These are phyloP conservation scores for Pangasius macronema DNA, from an alignment of 2,797 vertebrate species.

Conservation along the genomic window DNA sequence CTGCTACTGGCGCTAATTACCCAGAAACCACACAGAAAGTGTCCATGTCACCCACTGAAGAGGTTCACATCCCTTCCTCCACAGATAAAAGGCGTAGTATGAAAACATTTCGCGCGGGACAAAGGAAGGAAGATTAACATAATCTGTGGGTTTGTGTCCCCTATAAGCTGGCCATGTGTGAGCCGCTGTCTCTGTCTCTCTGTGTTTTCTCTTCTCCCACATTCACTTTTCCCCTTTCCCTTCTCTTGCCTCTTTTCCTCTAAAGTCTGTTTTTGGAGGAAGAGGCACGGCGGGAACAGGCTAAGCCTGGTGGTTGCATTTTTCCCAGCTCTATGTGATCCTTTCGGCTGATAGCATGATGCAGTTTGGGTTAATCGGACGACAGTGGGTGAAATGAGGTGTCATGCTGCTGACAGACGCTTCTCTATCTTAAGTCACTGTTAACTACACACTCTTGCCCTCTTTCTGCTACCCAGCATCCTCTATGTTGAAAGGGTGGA, in stretches of 20 bases:
- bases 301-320: conserved; percentile 90
- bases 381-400: conserved; percentile 86
- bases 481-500: background rate
- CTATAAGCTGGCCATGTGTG: conserved; percentile 96
- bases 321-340: conserved; percentile 95
- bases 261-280: conserved; percentile 90
- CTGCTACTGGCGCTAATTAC: conserved; percentile 99
- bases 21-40: conserved; percentile 99
- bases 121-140: conserved; percentile 98
- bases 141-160: conserved; percentile 98
- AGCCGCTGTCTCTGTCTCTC: conserved; percentile 75
- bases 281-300: conserved; percentile 85
- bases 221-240: conserved; percentile 58
- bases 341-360: conserved; percentile 84
- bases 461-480: conserved; percentile 62
- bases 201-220: conserved; percentile 52
- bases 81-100: conserved; percentile 99
- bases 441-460: conserved; percentile 79
- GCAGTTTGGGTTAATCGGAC: conserved; percentile 84
- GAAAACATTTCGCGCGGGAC: conserved; percentile 99
- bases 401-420: conserved; percentile 84
- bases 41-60: conserved; percentile 96
- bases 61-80: conserved; percentile 98
- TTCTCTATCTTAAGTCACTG: conserved; percentile 80
- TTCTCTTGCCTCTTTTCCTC: conserved; percentile 79